phyloP scores from a whole-genome alignment of 23 tunicate species.

The Ciona savignyi region DNA sequence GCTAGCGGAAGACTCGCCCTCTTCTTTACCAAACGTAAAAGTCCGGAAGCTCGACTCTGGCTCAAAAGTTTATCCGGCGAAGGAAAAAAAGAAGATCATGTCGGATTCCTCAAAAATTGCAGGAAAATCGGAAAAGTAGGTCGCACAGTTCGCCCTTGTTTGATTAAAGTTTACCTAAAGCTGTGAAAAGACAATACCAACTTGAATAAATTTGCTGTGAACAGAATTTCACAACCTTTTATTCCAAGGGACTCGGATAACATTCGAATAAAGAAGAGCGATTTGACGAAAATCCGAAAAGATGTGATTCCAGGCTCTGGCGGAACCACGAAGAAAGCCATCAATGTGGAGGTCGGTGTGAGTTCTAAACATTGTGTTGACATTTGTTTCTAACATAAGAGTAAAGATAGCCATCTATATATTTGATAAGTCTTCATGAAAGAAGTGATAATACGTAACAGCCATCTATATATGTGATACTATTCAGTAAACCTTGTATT shows the following conservation, averaged over 20 bases:
- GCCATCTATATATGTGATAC: too few species aligned
- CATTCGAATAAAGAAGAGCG: background rate
- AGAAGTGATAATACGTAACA: background rate
- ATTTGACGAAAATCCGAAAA: background rate
- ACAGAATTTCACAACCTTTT: background rate
- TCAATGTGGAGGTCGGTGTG: background rate
- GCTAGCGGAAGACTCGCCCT: conserved; percentile 13
- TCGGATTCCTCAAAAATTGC: background rate
- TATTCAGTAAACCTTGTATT: too few species aligned
- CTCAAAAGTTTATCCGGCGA: conserved; percentile 2
- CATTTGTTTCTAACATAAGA: too few species aligned
- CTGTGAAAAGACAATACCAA: background rate
- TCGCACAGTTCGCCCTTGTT: background rate
- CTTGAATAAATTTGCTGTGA: background rate
- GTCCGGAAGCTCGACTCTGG: conserved; percentile 31
- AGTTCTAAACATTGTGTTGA: too few species aligned
- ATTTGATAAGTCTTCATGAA: background rate
- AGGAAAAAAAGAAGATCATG: conserved; percentile 26
- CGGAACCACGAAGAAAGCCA: too few species aligned
- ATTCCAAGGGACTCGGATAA: background rate
- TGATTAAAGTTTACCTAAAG: background rate
- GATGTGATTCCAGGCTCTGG: background rate
- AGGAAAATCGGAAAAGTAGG: background rate
- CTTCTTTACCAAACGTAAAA: background rate
- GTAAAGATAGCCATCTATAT: too few species aligned